phyloP scores from a whole-genome alignment of 2,888 invertebrate species.

The Hemaris fuciformis region DNA sequence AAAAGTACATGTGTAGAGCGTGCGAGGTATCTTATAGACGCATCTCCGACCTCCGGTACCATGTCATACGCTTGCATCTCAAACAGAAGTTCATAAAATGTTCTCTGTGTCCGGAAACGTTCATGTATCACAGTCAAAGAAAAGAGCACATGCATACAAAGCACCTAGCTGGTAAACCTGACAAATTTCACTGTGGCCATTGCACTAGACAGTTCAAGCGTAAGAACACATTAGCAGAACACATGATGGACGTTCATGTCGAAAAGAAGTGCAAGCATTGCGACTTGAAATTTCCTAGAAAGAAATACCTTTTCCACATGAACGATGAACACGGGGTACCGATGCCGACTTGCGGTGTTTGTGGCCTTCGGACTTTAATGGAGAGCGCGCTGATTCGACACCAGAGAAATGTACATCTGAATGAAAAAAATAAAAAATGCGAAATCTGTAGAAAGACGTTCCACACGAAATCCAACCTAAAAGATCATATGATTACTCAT shows the following conservation, averaged over 20 bases:
- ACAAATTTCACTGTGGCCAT: conserved; percentile 25
- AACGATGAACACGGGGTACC: conserved; percentile 34
- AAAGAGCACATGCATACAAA: conserved; percentile 16
- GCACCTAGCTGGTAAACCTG: conserved; percentile 15
- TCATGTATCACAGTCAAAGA: conserved; percentile 38
- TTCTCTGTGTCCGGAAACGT: conserved; percentile 29
- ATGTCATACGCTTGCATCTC: conserved; percentile 30
- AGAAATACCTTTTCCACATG: conserved; percentile 30
- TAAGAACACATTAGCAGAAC: conserved; percentile 35
- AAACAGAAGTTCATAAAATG: conserved; percentile 36
- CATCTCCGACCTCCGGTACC: conserved; percentile 33
- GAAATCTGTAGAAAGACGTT: conserved; percentile 38
- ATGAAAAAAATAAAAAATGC: conserved; percentile 34
- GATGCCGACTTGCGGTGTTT: conserved; percentile 41
- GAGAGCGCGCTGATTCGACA: conserved; percentile 26
- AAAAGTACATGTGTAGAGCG: conserved; percentile 33
- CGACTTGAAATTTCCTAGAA: conserved; percentile 26
- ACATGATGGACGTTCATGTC: conserved; percentile 32
- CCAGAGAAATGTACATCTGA: conserved; percentile 38
- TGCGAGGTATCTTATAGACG: conserved; percentile 33
- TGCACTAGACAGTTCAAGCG: conserved; percentile 34
- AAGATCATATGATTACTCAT: conserved; percentile 39
- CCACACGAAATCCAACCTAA: conserved; percentile 29
- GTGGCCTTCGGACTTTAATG: conserved; percentile 24
- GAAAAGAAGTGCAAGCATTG: conserved; percentile 29